Evolutionary conservation across 1,140 invertebrate genomes (phyloP), one percentile per base, ranked within the genome.

Genomic region (Plutomurus gul): DNA sequence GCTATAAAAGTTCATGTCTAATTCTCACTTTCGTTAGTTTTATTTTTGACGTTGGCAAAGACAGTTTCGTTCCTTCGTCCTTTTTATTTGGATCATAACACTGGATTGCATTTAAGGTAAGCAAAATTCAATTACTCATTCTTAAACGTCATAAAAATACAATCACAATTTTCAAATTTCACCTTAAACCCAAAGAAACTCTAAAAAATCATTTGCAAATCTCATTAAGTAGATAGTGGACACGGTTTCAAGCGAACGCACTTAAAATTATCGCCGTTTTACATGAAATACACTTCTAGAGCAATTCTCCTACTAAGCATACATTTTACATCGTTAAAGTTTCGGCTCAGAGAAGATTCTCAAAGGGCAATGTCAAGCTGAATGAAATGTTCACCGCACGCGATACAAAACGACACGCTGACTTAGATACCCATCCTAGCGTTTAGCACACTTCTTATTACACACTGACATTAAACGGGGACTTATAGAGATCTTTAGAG

Each of bases 371-470:
- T 65, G 56, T 65, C 56, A 65, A 65, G 27, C n/a, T 65, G 5
- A 25, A 65, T 27, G 27, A 33, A 65, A 27, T 16, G 27, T n/a
- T 56, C 25, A n/a, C n/a, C n/a, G n/a, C n/a, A n/a, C n/a, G n/a
- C n/a, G n/a, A n/a, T n/a, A n/a, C n/a, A n/a, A n/a, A 56, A 18
- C n/a, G 43, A 47, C 4, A 47, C 0, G 22, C 6, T n/a, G 56
- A 65, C 56, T 65, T 65, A 65, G 56, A 65, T 65, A 30, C 36
- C 20, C 56, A 65, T 4, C 56, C 27, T 65, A 65, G 56, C 56
- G 56, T 65, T 65, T 65, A 65, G 27, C 56, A 65, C 56, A 65
- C 56, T 65, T n/a, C n/a, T n/a, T n/a, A n/a, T n/a, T n/a, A n/a
- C n/a, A n/a, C n/a, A n/a, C n/a, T n/a, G n/a, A n/a, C n/a, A n/a